These are phyloP conservation scores for Platichthys stellatus DNA, from an alignment of 2,113 vertebrate species.

Conservation along the genomic window DNA sequence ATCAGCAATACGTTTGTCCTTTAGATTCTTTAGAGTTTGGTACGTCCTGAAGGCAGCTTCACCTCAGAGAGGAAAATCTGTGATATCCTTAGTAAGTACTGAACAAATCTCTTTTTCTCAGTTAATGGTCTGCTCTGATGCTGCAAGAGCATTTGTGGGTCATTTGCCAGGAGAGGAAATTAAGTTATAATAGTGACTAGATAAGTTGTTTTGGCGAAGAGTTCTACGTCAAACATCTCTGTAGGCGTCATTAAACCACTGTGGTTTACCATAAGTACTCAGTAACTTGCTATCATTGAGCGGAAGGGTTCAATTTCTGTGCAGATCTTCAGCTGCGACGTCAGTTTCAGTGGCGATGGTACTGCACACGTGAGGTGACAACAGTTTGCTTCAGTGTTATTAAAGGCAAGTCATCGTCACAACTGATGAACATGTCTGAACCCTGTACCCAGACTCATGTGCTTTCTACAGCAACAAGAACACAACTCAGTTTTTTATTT, in stretches of 20 bases:
- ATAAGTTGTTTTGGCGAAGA: constrained; percentile 11
- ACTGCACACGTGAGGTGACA: not conserved
- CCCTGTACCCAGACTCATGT: not conserved
- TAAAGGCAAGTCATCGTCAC: not conserved
- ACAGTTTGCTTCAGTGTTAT: constrained; percentile 2
- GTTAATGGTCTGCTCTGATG: constrained; percentile 30
- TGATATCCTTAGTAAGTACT: constrained; percentile 19
- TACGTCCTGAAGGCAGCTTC: constrained; percentile 18
- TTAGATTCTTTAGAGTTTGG: constrained; percentile 1
- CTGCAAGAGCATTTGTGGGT: constrained; percentile 17
- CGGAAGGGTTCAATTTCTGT: constrained; percentile 47
- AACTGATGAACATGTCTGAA: not conserved
- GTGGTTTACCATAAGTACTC: constrained; percentile 39
- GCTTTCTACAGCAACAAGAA: not conserved
- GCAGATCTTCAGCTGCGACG: constrained; percentile 41
- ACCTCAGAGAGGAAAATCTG: constrained; percentile 25
- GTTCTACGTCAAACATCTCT: not conserved
- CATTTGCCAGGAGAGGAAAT: constrained; percentile 7
- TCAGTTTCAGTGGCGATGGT: constrained; percentile 1
- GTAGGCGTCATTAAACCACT: constrained; percentile 20
- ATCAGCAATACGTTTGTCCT: not conserved
- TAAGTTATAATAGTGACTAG: not conserved
- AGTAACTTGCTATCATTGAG: constrained; percentile 35
- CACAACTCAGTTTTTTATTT: not conserved
- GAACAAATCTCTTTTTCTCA: constrained; percentile 38